A percentile compares a stretch with the other conserved stretches of the same genome.
These are phyloP conservation scores for Leptodactylus fallax DNA, from an alignment of 2,797 vertebrate species.

Conservation along the genomic window DNA sequence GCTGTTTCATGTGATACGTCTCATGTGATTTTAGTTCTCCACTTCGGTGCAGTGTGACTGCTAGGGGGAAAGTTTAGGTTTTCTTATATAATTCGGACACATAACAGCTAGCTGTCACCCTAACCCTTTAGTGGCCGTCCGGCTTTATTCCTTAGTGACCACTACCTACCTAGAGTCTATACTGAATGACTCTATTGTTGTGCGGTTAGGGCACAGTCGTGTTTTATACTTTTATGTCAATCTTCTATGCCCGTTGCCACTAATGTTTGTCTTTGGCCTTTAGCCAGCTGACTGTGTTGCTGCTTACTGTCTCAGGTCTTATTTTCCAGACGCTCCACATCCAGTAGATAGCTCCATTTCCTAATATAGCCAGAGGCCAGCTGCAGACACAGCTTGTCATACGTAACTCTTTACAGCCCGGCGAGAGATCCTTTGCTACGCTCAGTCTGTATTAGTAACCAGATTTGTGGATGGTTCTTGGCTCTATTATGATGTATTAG, in stretches of 20 bases:
- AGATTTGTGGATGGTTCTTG: background rate
- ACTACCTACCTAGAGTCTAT: too few relatives aligned
- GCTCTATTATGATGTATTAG: background rate
- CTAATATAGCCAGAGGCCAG: conserved; percentile 1
- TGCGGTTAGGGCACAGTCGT: background rate
- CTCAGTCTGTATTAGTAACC: background rate
- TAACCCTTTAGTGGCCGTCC: too few relatives aligned
- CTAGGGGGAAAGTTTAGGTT: too few relatives aligned
- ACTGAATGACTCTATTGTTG: too few relatives aligned
- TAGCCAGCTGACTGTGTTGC: background rate
- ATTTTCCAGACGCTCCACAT: background rate
- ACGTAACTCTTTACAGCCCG: background rate
- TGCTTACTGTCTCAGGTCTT: background rate
- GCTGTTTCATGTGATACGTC: background rate
- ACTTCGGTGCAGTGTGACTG: background rate
- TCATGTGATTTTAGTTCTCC: background rate
- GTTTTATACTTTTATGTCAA: background rate
- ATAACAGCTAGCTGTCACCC: too few relatives aligned
- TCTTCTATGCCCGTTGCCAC: background rate
- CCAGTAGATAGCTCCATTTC: background rate
- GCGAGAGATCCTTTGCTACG: background rate
- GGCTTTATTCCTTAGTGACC: too few relatives aligned
- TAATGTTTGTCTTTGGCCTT: background rate
- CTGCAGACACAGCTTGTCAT: background rate
- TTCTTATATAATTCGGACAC: background rate